phyloP scores from a whole-genome alignment of 2,797 vertebrate genomes.

The Muraenolepis orangiensis region DNA sequence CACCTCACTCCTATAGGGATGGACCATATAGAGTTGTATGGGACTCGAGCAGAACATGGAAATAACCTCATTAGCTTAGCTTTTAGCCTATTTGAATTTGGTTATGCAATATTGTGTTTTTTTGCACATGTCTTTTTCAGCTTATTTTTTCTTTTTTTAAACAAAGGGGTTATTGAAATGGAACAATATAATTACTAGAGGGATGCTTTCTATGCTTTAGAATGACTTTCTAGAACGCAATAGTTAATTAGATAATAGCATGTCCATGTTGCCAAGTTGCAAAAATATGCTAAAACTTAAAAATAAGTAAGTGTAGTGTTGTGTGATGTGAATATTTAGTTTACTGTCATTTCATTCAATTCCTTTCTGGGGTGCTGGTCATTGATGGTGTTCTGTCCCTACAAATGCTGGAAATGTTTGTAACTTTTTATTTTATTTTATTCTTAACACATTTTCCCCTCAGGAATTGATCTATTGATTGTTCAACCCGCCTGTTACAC shows the following conservation, averaged over 20 bases:
- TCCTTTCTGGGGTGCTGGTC: slow-evolving; percentile 42
- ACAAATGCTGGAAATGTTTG: slow-evolving; percentile 34
- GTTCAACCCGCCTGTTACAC: slow-evolving; percentile 22
- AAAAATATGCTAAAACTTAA: slow-evolving; percentile 23
- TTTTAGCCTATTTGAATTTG: slow-evolving; percentile 36
- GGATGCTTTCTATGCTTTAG: slow-evolving; percentile 28
- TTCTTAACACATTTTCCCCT: slow-evolving; percentile 4
- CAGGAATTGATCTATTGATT: slow-evolving; percentile 25
- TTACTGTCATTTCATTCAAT: slow-evolving; percentile 39
- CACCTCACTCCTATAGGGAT: not conserved
- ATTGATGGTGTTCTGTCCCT: slow-evolving; percentile 26
- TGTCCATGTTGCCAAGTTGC: slow-evolving; percentile 22
- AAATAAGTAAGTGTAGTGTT: slow-evolving; percentile 23
- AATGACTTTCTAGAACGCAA: slow-evolving; percentile 23
- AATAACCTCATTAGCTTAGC: slow-evolving; percentile 19
- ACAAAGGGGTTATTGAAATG: slow-evolving; percentile 29
- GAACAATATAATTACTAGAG: slow-evolving; percentile 24
- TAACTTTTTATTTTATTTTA: not conserved
- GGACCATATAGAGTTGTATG: not conserved
- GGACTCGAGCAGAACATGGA: slow-evolving; percentile 8
- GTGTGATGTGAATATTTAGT: slow-evolving; percentile 38
- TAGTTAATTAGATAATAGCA: not conserved
- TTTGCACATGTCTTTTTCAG: slow-evolving; percentile 18
- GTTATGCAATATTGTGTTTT: slow-evolving; percentile 41
- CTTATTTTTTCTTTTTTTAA: slow-evolving; percentile 22